Evolutionary conservation across 2,113 vertebrate species (phyloP), one percentile per base, ranked within the genome.

Genomic region (Ciconia boyciana): DNA sequence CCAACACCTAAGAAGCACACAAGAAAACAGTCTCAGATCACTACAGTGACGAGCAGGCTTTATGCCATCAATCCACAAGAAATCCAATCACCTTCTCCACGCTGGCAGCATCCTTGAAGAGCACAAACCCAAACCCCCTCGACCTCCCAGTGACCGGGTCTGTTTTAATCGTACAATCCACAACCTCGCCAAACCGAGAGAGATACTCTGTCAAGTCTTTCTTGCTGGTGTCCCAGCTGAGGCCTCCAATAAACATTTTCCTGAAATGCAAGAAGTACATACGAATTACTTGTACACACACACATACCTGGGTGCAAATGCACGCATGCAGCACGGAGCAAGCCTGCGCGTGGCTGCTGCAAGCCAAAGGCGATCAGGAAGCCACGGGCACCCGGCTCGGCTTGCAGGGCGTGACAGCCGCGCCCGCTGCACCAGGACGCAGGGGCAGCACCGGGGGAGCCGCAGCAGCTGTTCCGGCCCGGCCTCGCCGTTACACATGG

Each of bases 191-290:
- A 84, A 99, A 99, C 18, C 98, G 98, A 58, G 99, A 98, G 76
- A 99, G 97, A 89, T 99, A 99, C n/a, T 99, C 98, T 7, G 98
- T 98, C 76, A 99, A 98, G 90, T 99, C 99, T 91, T 99, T 99
- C 98, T 99, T 99, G 97, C 99, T 99, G 39, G 99, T 99, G 93
- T 99, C 99, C 99, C 99, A 99, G 96, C 99, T 99, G 82, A 99
- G 98, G 60, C 99, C 99, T 70, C 99, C 99, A 85, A 99, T 99
- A 83, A 99, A 99, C 99, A 99, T 99, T 94, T 99, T 99, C 90
- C 99, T 99, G 93, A 24, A 88, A 94, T 6, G 16, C 55, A 31
- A 13, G 0, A 9, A 34, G 8, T 7, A 26, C 43, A 11, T 3
- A 18, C 1, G 4, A 31, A 58, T 6, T 36, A 17, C 12, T 5